These are phyloP conservation scores for Delichon dasypus DNA, from an alignment of 2,797 vertebrate species.

Conservation along the genomic window DNA sequence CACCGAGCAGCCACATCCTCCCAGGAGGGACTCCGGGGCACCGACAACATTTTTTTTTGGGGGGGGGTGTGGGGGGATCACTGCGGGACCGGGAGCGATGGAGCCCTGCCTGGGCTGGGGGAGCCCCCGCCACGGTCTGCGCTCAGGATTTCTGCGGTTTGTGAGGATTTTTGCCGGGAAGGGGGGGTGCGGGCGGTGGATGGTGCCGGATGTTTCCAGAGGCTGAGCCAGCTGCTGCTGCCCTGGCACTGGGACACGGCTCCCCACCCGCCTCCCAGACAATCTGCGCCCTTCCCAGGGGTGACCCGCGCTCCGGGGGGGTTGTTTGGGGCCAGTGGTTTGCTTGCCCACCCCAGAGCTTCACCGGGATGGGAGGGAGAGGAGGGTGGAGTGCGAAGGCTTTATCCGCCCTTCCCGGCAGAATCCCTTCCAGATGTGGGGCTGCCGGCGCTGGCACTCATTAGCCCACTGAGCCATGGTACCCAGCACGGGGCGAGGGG, in stretches of 20 bases:
- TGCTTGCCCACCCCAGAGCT: background rate
- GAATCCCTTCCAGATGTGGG: constrained; percentile 58
- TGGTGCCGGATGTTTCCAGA: background rate
- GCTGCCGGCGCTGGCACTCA: background rate
- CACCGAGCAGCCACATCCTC: background rate
- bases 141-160: background rate
- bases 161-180: background rate
- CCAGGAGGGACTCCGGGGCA: background rate
- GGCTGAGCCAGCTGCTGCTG: background rate
- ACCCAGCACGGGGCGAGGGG: background rate
- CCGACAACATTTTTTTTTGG: too few species aligned
- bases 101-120: background rate
- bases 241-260: background rate
- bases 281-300: background rate
- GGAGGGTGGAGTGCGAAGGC: background rate
- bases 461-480: background rate
- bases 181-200: background rate
- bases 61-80: too few species aligned
- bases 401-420: background rate
- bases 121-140: background rate
- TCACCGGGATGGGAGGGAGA: background rate
- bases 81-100: background rate
- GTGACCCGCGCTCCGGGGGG: background rate
- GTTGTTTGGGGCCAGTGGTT: background rate
- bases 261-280: background rate